Conservation (phyloP, 2,888 invertebrate species). For the Endotricha flammealis region DNA sequence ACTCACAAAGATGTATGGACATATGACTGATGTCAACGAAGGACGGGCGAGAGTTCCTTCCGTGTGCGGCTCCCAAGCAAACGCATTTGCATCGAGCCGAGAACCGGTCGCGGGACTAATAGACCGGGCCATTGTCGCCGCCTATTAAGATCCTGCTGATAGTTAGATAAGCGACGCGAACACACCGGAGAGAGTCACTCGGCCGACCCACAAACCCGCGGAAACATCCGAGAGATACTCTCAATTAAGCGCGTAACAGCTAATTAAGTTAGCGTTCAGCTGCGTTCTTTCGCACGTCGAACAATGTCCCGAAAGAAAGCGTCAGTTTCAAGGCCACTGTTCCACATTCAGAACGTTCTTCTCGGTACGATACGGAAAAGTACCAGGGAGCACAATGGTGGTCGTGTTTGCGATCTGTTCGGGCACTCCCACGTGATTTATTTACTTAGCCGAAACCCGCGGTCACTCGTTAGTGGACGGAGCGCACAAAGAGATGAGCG, state of each 20-base stretch:
- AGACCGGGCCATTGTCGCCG: slow-evolving; percentile 38
- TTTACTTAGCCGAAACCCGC: slow-evolving; percentile 24
- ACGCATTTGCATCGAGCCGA: slow-evolving; percentile 28
- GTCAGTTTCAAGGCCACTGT: slow-evolving; percentile 32
- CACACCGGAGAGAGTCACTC: slow-evolving; percentile 21
- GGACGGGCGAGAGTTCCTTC: slow-evolving; percentile 17
- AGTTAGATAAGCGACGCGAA: slow-evolving; percentile 26
- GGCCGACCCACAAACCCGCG: slow-evolving; percentile 24
- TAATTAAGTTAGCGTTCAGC: slow-evolving; percentile 23
- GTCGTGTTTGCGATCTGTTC: slow-evolving; percentile 13
- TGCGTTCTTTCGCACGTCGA: slow-evolving; percentile 19
- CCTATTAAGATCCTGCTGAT: slow-evolving; percentile 40
- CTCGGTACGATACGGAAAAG: slow-evolving; percentile 24
- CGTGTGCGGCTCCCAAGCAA: slow-evolving; percentile 17
- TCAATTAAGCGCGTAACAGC: slow-evolving; percentile 22
- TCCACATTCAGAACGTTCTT: slow-evolving; percentile 29
- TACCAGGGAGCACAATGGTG: slow-evolving; percentile 15
- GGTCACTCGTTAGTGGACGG: slow-evolving; percentile 19
- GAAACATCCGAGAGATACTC: slow-evolving; percentile 13
- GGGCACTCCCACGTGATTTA: slow-evolving; percentile 24
- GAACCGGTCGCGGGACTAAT: slow-evolving; percentile 33
- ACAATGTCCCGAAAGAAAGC: slow-evolving; percentile 34
- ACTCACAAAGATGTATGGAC: not conserved
- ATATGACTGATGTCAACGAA: slow-evolving; percentile 6
- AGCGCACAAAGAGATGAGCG: slow-evolving; percentile 45